These are phyloP conservation scores for Solenopsis invicta DNA, from an alignment of 1,140 invertebrate genomes.

Conservation along the genomic window DNA sequence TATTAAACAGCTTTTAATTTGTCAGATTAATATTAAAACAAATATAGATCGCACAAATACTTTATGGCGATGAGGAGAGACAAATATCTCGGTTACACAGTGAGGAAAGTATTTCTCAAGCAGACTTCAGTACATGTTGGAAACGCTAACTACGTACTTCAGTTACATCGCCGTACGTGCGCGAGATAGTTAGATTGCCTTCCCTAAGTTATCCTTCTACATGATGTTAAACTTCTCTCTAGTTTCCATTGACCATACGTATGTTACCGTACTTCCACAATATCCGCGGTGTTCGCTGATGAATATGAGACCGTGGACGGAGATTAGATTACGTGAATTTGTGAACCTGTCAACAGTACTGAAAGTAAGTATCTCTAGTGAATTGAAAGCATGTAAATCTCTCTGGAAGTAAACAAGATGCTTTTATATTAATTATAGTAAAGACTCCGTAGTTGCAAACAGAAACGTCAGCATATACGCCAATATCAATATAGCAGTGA, in stretches of 20 bases:
- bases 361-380: neutral
- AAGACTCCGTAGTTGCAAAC: neutral
- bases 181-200: slow-evolving; percentile 77
- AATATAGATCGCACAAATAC: slow-evolving; percentile 9
- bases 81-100: slow-evolving; percentile 45
- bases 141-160: slow-evolving; percentile 63
- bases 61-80: neutral
- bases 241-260: slow-evolving; percentile 66
- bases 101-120: slow-evolving; percentile 64
- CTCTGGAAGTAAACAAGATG: neutral
- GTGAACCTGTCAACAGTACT: slow-evolving; percentile 24
- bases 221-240: slow-evolving; percentile 66
- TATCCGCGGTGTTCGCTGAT: slow-evolving; percentile 58
- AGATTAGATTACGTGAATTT: slow-evolving; percentile 50
- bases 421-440: neutral
- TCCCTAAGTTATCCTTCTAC: slow-evolving; percentile 71
- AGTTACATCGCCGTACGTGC: slow-evolving; percentile 68
- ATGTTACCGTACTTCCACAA: slow-evolving; percentile 62
- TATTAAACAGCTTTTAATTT: slow-evolving; percentile 7
- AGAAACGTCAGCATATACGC: neutral
- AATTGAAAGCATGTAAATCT: slow-evolving; percentile 22
- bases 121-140: slow-evolving; percentile 65
- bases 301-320: slow-evolving; percentile 43
- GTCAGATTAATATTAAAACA: neutral
- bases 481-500: neutral